phyloP scores from a whole-genome alignment of 2,797 vertebrate genomes.

The Saguinus oedipus region DNA sequence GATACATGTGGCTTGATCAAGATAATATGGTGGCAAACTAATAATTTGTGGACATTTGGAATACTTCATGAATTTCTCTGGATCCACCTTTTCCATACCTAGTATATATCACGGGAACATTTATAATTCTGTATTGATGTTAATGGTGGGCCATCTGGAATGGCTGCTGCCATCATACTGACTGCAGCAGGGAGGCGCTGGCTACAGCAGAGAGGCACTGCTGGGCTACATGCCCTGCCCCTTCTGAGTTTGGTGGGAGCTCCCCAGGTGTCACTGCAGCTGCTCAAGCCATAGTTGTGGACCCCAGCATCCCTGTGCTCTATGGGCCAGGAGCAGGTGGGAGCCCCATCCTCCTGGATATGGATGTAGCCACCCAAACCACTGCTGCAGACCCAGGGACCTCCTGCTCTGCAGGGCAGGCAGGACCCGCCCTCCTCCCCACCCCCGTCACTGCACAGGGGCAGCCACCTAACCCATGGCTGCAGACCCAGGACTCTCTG shows the following conservation, averaged over 20 bases:
- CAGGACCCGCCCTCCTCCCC: no score
- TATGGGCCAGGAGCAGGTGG: not conserved
- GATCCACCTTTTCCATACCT: not conserved
- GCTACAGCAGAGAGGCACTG: no score
- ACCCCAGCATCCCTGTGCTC: not conserved
- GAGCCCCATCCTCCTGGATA: not conserved
- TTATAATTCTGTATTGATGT: not conserved
- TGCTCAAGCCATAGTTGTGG: not conserved
- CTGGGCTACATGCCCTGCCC: not conserved
- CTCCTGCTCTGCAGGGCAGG: not conserved
- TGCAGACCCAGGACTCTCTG: not conserved
- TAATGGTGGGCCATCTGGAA: not conserved
- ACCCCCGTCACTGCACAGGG: fast-evolving
- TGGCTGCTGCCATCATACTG: not conserved
- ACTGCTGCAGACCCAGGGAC: not conserved
- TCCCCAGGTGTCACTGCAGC: not conserved
- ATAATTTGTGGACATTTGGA: not conserved
- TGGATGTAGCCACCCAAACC: not conserved
- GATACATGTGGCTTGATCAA: not conserved
- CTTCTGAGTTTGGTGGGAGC: not conserved
- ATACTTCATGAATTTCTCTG: not conserved
- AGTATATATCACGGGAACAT: not conserved
- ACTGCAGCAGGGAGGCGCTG: no score
- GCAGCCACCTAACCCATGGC: no score
- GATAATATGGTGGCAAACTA: not conserved